Evolutionary conservation across 2,113 vertebrate species (phyloP).

Genomic region (Chloebia gouldiae): DNA sequence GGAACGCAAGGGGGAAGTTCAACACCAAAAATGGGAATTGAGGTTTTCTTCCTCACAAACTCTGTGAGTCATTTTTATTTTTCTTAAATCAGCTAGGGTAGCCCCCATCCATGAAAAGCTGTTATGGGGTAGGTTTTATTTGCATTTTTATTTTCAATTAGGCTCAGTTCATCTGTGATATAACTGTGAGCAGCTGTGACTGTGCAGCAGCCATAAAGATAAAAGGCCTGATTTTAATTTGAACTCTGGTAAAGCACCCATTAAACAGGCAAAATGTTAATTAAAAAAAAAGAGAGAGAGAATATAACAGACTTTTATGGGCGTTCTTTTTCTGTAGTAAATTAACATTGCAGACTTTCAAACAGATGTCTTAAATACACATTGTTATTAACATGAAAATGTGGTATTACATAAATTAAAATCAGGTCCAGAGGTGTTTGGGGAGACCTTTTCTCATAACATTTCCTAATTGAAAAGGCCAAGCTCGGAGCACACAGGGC

Average conservation of each 20-base stretch:
- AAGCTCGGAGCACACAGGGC: neutral
- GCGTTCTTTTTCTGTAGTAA: slow-evolving; percentile 69
- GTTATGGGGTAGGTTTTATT: slow-evolving; percentile 74
- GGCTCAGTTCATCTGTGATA: slow-evolving; percentile 75
- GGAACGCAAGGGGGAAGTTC: slow-evolving; percentile 10
- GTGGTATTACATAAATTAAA: slow-evolving; percentile 81
- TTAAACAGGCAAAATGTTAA: slow-evolving; percentile 81
- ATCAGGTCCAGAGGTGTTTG: slow-evolving; percentile 74
- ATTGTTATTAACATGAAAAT: slow-evolving; percentile 81
- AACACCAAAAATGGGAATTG: neutral
- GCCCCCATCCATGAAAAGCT: slow-evolving; percentile 48
- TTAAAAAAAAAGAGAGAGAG: slow-evolving; percentile 67
- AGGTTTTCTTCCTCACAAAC: neutral
- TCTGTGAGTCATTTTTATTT: slow-evolving; percentile 44
- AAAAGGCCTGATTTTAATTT: slow-evolving; percentile 82
- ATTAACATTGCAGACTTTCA: slow-evolving; percentile 81
- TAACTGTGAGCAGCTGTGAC: slow-evolving; percentile 79
- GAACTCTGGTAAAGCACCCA: slow-evolving; percentile 78
- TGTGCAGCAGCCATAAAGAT: slow-evolving; percentile 74
- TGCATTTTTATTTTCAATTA: slow-evolving; percentile 84
- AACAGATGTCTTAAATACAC: slow-evolving; percentile 82
- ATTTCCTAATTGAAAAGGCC: slow-evolving; percentile 69
- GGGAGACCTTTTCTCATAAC: slow-evolving; percentile 69
- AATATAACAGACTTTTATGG: slow-evolving; percentile 76
- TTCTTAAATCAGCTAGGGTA: slow-evolving; percentile 20